Evolutionary conservation across 1,140 invertebrate species (phyloP), one percentile per base, ranked within the genome.

Genomic region (Caenorhabditis elegans): DNA sequence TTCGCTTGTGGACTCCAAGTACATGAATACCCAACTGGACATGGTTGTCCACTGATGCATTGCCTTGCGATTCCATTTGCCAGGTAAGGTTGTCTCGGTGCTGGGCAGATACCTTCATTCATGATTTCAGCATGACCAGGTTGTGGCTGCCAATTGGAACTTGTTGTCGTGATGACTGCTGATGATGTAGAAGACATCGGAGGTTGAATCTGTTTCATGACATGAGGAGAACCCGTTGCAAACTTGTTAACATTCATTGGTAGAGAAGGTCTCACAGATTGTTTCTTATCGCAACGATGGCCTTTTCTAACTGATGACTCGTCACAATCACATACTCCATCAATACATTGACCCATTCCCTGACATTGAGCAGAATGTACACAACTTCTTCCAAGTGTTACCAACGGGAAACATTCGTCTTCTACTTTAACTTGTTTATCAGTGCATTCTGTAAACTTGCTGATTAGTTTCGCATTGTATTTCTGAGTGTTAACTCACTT

Each of bases 1-100:
- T 80, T 65, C 1, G 78, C 84, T 28, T 84, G 75, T 51, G 65
- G 77, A 22, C 79, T 82, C 47, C 39, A 85, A 15, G 77, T 85
- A 49, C 84, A 85, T 22, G 70, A 28, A 22, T 60, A 85, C n/a
- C 80, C 83, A 36, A 60, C 75, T 34, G 84, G 83, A 43, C 84
- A 85, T 17, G 83, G 76, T 17, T 79, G 75, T 5, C 84, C 83
- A 48, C 75, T 82, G 39, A 80, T 65, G 31, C 84, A 85, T 17
- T 70, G 65, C 48, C 79, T 76, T 17, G 84, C 83, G 11, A 81
- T 76, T 28, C 84, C 84, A 34, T 85, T 85, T n/a, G 46, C 19
- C 8, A 85, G 36, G 60, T 85, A 85, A 19, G 79, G 84, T 31
- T 36, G 51, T 36, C 83, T 17, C 3, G 82, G 82, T 36, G 84